Conservation (phyloP, 2,888 invertebrate genomes). For the Synanthedon vespiformis region DNA sequence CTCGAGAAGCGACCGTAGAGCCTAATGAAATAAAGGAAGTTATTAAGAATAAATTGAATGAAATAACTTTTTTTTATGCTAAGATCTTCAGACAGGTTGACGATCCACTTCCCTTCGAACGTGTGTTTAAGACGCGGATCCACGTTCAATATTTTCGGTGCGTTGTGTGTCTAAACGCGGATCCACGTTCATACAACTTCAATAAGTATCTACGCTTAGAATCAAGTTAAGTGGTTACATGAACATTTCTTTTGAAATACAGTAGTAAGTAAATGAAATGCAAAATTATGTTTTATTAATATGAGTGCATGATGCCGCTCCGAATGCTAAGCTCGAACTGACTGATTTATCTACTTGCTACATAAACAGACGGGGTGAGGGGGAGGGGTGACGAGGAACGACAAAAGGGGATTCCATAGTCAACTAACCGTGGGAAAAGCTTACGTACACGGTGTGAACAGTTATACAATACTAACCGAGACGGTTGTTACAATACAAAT, state of each 20-base stretch:
- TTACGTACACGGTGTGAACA: slow-evolving; percentile 43
- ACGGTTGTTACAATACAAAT: slow-evolving; percentile 28
- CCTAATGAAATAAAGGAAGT: background rate
- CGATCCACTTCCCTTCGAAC: no score
- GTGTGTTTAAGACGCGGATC: no score
- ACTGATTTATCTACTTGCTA: slow-evolving; percentile 20
- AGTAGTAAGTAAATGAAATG: slow-evolving; percentile 28
- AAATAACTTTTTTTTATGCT: no score
- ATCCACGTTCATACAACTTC: no score
- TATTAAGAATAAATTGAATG: no score
- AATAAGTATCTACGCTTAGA: no score
- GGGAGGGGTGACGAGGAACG: slow-evolving; percentile 16
- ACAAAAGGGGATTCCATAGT: slow-evolving; percentile 31
- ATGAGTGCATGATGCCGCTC: slow-evolving; percentile 54
- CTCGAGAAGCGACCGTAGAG: background rate
- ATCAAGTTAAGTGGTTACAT: no score
- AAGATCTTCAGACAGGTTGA: no score
- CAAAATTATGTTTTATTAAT: slow-evolving; percentile 57
- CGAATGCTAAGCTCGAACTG: slow-evolving; percentile 64
- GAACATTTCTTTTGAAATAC: no score
- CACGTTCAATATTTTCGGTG: no score
- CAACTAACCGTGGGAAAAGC: slow-evolving; percentile 59
- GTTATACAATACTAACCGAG: background rate
- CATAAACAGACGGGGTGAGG: slow-evolving; percentile 36
- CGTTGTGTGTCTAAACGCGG: no score